Evolutionary conservation across 2,888 invertebrate species (phyloP).

Genomic region (Sylvicola cinctus): DNA sequence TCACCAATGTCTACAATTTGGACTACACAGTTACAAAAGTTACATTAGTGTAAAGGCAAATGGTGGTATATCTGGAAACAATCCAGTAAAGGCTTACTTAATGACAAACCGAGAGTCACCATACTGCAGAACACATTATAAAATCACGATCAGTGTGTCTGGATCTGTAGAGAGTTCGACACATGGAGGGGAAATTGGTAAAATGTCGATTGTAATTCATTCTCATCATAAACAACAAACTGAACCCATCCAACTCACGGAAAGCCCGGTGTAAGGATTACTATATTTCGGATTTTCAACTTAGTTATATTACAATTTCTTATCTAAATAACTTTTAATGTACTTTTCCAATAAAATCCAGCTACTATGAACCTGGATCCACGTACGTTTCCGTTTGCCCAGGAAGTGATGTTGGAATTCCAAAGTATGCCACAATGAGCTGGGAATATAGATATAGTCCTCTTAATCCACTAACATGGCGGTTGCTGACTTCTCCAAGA

Average conservation of each 20-base stretch:
- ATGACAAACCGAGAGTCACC: constrained; percentile 49
- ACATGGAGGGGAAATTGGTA: constrained; percentile 64
- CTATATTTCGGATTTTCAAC: not conserved
- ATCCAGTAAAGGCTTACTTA: constrained; percentile 42
- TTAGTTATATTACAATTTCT: not conserved
- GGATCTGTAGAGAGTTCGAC: constrained; percentile 40
- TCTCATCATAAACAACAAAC: constrained; percentile 37
- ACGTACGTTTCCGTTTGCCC: constrained; percentile 44
- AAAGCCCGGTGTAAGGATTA: constrained; percentile 23
- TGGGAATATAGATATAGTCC: constrained; percentile 63
- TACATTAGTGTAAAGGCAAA: constrained; percentile 29
- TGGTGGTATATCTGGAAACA: constrained; percentile 26
- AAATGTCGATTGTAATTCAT: constrained; percentile 42
- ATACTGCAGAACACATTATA: constrained; percentile 69
- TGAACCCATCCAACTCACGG: constrained; percentile 35
- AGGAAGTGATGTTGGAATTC: constrained; percentile 41
- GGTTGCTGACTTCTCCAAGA: constrained; percentile 49
- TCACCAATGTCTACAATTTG: constrained; percentile 47
- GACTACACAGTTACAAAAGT: constrained; percentile 34
- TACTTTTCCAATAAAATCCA: constrained; percentile 9
- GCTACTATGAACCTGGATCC: constrained; percentile 39
- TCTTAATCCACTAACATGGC: constrained; percentile 69
- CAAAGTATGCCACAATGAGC: constrained; percentile 45
- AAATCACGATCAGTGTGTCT: constrained; percentile 51
- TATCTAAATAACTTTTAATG: constrained; percentile 4